Conservation (phyloP, 2,888 invertebrate genomes). For the Caenorhabditis uteleia region DNA sequence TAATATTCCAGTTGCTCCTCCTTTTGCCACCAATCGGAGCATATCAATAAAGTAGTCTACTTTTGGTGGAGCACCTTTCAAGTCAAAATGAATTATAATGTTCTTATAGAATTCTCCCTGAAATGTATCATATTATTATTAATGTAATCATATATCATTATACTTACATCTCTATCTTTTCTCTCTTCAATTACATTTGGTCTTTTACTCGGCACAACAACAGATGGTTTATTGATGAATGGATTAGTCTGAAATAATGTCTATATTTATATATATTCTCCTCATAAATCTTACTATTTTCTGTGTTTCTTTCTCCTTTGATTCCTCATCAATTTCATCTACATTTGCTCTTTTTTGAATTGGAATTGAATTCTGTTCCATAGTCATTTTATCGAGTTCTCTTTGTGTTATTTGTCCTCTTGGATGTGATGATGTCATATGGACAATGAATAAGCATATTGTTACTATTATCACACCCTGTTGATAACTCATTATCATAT, state of each 20-base stretch:
- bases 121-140: conserved; percentile 1
- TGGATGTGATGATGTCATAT: conserved; percentile 42
- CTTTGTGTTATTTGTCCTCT: conserved; percentile 34
- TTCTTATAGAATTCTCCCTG: conserved; percentile 52
- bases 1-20: conserved; percentile 80
- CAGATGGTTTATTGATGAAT: no score
- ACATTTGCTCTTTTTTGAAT: no score
- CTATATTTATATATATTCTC: no score
- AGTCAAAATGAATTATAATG: conserved; percentile 81
- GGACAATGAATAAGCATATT: conserved; percentile 30
- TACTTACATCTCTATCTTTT: no score
- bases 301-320: no score
- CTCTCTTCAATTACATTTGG: no score
- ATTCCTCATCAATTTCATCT: no score
- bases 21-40: conserved; percentile 75
- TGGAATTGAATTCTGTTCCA: no score
- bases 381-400: no score
- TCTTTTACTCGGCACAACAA: no score
- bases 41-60: conserved; percentile 73
- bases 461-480: conserved; percentile 31
- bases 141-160: not conserved
- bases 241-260: no score
- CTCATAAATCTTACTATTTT: no score
- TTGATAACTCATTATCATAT: not conserved
- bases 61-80: conserved; percentile 84